Evolutionary conservation across 1,140 invertebrate genomes (phyloP).

Genomic region (Portunus trituberculatus): DNA sequence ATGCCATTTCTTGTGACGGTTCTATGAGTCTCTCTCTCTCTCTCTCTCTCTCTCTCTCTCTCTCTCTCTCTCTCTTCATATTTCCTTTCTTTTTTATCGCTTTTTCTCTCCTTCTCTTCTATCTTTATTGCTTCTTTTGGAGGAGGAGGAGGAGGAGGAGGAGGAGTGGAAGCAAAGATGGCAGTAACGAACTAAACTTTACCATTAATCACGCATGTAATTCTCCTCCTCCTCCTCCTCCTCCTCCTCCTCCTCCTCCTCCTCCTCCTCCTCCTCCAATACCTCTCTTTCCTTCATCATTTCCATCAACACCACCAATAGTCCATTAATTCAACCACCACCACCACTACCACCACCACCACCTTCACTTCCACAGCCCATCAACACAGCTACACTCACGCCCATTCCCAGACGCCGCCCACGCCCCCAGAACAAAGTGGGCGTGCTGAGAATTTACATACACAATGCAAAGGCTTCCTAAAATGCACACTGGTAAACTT

Average conservation of each 20-base stretch:
- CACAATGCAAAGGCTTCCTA: background rate
- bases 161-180: background rate
- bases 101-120: too few species aligned
- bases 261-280: background rate
- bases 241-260: background rate
- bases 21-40: too few species aligned
- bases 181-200: background rate
- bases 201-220: background rate
- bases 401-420: background rate
- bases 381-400: background rate
- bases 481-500: background rate
- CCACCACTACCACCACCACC: background rate
- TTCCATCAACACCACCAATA: background rate
- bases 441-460: background rate
- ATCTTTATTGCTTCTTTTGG: too few species aligned
- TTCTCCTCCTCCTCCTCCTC: constrained; percentile 8
- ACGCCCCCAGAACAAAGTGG: background rate
- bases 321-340: background rate
- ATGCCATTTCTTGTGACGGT: too few species aligned
- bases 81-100: too few species aligned
- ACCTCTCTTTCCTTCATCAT: too few species aligned
- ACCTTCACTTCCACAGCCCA: background rate
- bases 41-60: too few species aligned
- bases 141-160: too few species aligned
- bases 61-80: too few species aligned